Conservation (phyloP, 2,888 invertebrate species). For the Sympetrum striolatum region DNA sequence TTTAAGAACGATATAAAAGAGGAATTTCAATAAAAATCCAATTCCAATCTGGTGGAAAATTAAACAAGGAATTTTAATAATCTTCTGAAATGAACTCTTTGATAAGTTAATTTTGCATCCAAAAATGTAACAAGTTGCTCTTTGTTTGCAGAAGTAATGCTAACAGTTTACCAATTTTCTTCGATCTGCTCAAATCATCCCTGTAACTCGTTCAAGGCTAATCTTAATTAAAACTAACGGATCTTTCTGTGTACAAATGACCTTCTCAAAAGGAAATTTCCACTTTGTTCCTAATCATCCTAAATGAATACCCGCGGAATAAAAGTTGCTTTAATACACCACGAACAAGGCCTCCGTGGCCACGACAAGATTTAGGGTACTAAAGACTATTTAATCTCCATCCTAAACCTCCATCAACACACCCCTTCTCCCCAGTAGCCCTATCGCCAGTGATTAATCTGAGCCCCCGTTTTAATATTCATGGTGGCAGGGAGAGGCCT, state of each 20-base stretch:
- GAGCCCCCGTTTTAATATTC: constrained; percentile 23
- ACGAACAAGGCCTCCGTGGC: background rate
- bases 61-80: too few species aligned
- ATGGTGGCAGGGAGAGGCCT: background rate
- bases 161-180: too few species aligned
- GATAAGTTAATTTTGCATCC: too few species aligned
- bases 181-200: background rate
- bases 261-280: background rate
- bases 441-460: constrained; percentile 33
- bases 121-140: too few species aligned
- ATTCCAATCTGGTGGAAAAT: too few species aligned
- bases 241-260: background rate
- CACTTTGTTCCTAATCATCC: background rate
- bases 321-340: background rate
- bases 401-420: background rate
- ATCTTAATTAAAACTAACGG: background rate
- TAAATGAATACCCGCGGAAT: background rate
- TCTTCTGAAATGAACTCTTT: too few species aligned
- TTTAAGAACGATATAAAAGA: too few species aligned
- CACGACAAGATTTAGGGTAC: background rate
- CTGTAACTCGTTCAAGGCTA: background rate
- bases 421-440: background rate
- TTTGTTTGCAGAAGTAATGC: too few species aligned
- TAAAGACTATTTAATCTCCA: background rate
- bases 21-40: too few species aligned